Percentiles rank a stretch among this genome's conserved stretches.
Conservation (phyloP, 2,113 vertebrate genomes). For the Chlorodrepanis virens region DNA sequence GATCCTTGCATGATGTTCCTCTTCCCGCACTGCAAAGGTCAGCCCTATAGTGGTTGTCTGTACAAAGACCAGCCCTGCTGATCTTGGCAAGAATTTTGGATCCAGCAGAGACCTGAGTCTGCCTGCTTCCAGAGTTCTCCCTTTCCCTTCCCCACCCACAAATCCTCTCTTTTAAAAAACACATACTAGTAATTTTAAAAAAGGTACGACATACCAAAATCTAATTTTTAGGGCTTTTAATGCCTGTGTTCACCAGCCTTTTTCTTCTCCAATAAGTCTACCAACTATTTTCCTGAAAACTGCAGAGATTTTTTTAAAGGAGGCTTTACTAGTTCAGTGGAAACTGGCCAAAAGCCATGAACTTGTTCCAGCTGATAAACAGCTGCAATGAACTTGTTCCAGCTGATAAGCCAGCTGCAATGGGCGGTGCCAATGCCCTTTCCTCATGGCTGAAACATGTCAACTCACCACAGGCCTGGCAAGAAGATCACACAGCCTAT, state of each 20-base stretch:
- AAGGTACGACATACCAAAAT: not conserved
- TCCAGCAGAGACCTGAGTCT: not conserved
- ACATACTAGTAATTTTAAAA: not conserved
- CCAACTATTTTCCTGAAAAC: not conserved
- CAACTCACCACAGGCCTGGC: not conserved
- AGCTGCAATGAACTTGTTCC: not conserved
- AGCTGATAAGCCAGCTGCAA: constrained; percentile 35
- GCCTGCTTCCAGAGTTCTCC: not conserved
- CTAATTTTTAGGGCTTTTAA: not conserved
- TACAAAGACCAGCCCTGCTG: not conserved
- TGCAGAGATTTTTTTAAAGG: not conserved
- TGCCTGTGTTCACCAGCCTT: not conserved
- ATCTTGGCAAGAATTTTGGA: not conserved
- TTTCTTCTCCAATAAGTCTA: not conserved
- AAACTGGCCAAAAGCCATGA: constrained; percentile 32
- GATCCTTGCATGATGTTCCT: not conserved
- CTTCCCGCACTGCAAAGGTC: not conserved
- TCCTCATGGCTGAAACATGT: not conserved
- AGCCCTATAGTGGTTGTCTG: not conserved
- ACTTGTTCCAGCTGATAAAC: not conserved
- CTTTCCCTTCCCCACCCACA: not conserved
- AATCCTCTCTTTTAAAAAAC: not conserved
- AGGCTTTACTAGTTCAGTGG: constrained; percentile 11
- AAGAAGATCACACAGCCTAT: not conserved
- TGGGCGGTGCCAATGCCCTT: not conserved